A percentile compares a stretch with the other conserved stretches of the same genome.
Conservation (phyloP, 1,140 invertebrate genomes). For the Trissolcus basalis region DNA sequence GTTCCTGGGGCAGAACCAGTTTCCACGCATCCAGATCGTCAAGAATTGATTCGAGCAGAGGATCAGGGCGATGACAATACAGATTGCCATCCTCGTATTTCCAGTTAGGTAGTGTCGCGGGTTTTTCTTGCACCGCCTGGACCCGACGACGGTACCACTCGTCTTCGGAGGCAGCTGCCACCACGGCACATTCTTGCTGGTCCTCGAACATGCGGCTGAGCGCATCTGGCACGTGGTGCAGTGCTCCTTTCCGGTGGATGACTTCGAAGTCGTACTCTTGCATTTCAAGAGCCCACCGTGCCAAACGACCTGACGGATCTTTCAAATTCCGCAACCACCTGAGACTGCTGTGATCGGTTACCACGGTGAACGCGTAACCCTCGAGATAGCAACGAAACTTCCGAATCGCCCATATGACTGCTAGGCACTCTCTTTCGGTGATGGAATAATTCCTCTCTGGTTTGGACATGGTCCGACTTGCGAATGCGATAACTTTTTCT, state of each 20-base stretch:
- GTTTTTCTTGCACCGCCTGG: not conserved
- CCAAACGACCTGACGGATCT: constrained; percentile 3
- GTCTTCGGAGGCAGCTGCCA: not conserved
- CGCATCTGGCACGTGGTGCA: constrained; percentile 15
- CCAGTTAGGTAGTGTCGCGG: not conserved
- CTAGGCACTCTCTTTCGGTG: not conserved
- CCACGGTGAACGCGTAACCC: not conserved
- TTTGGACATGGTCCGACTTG: constrained; percentile 47
- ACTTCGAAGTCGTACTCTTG: not conserved
- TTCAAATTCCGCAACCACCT: constrained; percentile 1
- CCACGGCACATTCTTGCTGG: not conserved
- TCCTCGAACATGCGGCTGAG: constrained; percentile 8
- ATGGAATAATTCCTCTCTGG: not conserved
- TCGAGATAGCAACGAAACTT: constrained; percentile 16
- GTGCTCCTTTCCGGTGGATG: constrained; percentile 1
- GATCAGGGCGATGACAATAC: constrained; percentile 5
- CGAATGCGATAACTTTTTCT: constrained; percentile 62
- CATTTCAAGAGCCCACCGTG: constrained; percentile 3
- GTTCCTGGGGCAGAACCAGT: not conserved
- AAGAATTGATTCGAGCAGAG: not conserved
- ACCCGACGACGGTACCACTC: not conserved
- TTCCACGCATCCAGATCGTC: constrained; percentile 1
- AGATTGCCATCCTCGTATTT: not conserved
- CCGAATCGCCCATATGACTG: constrained; percentile 1
- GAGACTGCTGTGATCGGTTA: constrained; percentile 13